Percentiles rank a stretch among this genome's conserved stretches.
Conservation (phyloP, 2,888 invertebrate species). For the Polyommatus iphigenia region DNA sequence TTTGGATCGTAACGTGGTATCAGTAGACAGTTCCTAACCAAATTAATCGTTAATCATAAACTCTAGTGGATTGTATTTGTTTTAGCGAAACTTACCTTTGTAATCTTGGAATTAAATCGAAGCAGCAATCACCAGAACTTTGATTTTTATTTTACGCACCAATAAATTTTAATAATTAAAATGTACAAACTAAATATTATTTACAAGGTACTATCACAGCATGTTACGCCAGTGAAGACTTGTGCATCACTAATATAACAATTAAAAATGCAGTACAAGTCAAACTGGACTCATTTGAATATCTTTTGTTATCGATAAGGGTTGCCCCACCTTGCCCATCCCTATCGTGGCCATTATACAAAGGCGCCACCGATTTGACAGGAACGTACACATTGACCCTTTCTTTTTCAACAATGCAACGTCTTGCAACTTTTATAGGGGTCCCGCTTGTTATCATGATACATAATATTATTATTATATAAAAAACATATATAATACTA, state of each 20-base stretch:
- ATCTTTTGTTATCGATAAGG: conserved; percentile 58
- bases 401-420: conserved; percentile 7
- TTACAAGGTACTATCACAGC: conserved; percentile 34
- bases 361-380: conserved; percentile 33
- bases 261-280: conserved; percentile 49
- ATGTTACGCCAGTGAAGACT: conserved; percentile 56
- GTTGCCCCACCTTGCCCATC: conserved; percentile 53
- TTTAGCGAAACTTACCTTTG: conserved; percentile 36
- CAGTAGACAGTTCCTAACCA: conserved; percentile 13
- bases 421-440: neutral
- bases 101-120: conserved; percentile 39
- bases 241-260: conserved; percentile 58
- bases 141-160: conserved; percentile 42
- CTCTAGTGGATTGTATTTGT: conserved; percentile 31
- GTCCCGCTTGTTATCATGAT: too few relatives aligned
- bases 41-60: conserved; percentile 24
- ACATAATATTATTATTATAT: too few relatives aligned
- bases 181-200: neutral
- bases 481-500: too few relatives aligned
- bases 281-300: conserved; percentile 56
- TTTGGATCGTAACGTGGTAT: conserved; percentile 13
- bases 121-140: conserved; percentile 53
- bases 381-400: conserved; percentile 34
- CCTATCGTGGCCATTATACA: conserved; percentile 35
- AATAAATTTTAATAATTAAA: neutral